Conservation (phyloP, 2,888 invertebrate species). For the Amorpha juglandis region DNA sequence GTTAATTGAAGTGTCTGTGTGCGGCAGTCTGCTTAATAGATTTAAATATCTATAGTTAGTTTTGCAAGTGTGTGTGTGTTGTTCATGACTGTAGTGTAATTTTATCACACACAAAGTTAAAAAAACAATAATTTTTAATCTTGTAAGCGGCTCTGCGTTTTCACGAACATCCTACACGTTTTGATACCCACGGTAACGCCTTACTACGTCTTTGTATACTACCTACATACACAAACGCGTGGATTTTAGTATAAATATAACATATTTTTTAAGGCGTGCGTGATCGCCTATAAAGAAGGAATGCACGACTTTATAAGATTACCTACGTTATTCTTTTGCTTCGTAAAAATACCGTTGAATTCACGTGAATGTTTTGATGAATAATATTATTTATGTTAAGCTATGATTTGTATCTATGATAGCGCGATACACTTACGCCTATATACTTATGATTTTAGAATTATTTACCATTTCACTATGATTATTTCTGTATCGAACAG, state of each 20-base stretch:
- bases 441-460: no score
- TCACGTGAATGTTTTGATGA: neutral
- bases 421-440: no score
- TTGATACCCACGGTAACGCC: neutral
- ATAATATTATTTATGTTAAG: neutral
- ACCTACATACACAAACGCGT: slow-evolving; percentile 33
- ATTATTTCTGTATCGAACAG: no score
- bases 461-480: no score
- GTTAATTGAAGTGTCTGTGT: no score
- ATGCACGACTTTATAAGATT: neutral
- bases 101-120: no score
- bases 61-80: no score
- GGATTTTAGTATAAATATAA: slow-evolving; percentile 32
- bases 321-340: neutral
- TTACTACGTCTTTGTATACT: neutral
- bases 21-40: no score
- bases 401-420: neutral
- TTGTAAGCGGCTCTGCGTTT: no score
- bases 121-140: no score
- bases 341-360: slow-evolving; percentile 5
- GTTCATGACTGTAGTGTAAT: no score
- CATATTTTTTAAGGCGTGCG: slow-evolving; percentile 29
- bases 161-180: neutral
- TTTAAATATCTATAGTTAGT: neutral
- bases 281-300: slow-evolving; percentile 3